These are phyloP conservation scores for Pomacea maculata DNA, from an alignment of 1,140 invertebrate species.

Conservation along the genomic window DNA sequence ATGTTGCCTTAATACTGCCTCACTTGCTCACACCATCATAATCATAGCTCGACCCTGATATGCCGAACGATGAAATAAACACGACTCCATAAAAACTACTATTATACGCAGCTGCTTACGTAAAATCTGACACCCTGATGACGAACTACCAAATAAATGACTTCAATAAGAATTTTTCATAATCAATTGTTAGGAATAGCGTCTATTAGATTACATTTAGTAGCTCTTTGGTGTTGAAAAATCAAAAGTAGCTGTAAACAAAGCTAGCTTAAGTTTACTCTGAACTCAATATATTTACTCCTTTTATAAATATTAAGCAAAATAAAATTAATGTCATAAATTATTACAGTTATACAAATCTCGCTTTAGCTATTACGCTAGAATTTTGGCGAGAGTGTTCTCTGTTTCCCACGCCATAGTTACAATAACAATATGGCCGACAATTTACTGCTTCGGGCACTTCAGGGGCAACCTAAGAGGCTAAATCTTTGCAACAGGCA, in stretches of 20 bases:
- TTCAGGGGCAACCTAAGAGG: slow-evolving; percentile 48
- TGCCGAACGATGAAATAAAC: not conserved
- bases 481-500: slow-evolving; percentile 57
- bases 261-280: too few species aligned
- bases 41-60: not conserved
- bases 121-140: not conserved
- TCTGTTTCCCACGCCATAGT: not conserved
- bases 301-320: too few species aligned
- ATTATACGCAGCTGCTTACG: not conserved
- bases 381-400: not conserved
- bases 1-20: not conserved
- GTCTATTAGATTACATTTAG: too few species aligned
- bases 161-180: too few species aligned
- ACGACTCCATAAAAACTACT: not conserved
- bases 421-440: slow-evolving; percentile 53
- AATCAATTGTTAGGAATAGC: too few species aligned
- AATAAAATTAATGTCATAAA: too few species aligned
- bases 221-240: too few species aligned
- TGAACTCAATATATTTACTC: too few species aligned
- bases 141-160: not conserved
- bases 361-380: not conserved
- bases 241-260: too few species aligned
- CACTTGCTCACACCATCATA: not conserved
- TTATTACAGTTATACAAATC: too few species aligned
- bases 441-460: slow-evolving; percentile 43